Conservation (phyloP, 2,797 vertebrate genomes). For the Sebastes diaconus region DNA sequence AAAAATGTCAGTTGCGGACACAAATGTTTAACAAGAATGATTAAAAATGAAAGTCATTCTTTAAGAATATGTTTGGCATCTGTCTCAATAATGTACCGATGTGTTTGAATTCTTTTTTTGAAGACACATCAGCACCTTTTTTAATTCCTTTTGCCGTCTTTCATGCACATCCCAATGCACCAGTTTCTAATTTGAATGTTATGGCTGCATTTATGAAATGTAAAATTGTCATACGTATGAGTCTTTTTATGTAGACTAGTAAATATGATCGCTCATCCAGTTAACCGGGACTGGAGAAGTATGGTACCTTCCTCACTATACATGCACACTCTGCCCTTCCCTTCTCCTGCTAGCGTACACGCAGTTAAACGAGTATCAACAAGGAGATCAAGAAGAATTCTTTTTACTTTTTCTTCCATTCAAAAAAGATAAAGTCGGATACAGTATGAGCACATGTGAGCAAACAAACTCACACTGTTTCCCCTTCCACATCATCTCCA, state of each 20-base stretch:
- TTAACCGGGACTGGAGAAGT: neutral
- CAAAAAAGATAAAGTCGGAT: slow-evolving; percentile 9
- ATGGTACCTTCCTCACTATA: neutral
- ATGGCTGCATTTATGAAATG: neutral
- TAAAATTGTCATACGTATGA: neutral
- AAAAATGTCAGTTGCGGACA: too few relatives aligned
- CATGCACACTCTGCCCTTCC: neutral
- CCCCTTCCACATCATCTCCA: slow-evolving; percentile 27
- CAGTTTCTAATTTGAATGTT: neutral
- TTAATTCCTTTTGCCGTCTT: neutral
- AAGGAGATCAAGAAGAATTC: slow-evolving; percentile 6
- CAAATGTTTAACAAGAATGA: neutral
- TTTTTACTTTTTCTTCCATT: neutral
- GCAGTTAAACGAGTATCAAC: slow-evolving; percentile 1
- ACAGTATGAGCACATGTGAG: neutral
- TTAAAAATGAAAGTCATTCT: neutral
- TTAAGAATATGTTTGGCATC: neutral
- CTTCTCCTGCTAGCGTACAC: neutral
- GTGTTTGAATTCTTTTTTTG: too few relatives aligned
- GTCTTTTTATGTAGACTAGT: neutral
- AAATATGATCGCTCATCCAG: neutral
- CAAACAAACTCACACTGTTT: slow-evolving; percentile 19
- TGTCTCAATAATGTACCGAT: too few relatives aligned
- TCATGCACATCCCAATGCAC: neutral
- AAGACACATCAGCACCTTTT: neutral